These are phyloP conservation scores for Halocaridina rubra DNA, from an alignment of 2,888 invertebrate species.

Conservation along the genomic window DNA sequence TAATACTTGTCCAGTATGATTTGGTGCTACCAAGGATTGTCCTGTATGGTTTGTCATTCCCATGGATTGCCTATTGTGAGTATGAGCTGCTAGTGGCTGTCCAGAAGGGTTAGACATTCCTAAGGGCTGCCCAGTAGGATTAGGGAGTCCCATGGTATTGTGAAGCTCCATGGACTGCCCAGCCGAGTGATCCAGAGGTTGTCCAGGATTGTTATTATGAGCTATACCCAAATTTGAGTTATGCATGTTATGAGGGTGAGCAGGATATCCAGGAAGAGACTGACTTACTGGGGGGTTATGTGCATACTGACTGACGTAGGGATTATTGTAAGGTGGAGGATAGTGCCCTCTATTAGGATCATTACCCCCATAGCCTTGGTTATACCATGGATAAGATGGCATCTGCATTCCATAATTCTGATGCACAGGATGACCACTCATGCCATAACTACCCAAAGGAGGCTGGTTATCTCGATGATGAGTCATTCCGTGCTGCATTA, in stretches of 20 bases:
- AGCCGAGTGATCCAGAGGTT: not conserved
- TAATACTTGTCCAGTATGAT: not conserved
- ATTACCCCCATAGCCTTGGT: conserved; percentile 27
- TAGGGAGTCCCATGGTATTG: not conserved
- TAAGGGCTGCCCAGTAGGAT: conserved; percentile 1
- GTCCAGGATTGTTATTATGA: not conserved
- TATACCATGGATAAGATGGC: conserved; percentile 44
- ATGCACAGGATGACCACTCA: not conserved
- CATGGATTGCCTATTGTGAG: not conserved
- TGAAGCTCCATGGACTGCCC: conserved; percentile 5
- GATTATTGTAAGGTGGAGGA: conserved; percentile 13
- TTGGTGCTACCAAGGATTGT: conserved; percentile 11
- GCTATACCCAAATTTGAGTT: conserved; percentile 30
- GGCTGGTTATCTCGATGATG: conserved; percentile 19
- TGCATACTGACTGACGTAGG: conserved; percentile 7
- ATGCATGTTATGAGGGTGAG: conserved; percentile 22
- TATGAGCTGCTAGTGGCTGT: not conserved
- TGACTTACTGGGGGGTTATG: conserved; percentile 26
- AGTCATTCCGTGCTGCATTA: conserved; percentile 28
- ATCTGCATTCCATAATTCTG: conserved; percentile 31
- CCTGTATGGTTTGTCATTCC: conserved; percentile 6
- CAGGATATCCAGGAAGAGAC: conserved; percentile 25
- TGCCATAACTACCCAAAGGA: conserved; percentile 16
- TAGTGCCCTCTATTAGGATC: conserved; percentile 30
- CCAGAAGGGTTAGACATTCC: not conserved